Conservation (phyloP, 2,113 vertebrate species). For the Protobothrops flavoviridis region DNA sequence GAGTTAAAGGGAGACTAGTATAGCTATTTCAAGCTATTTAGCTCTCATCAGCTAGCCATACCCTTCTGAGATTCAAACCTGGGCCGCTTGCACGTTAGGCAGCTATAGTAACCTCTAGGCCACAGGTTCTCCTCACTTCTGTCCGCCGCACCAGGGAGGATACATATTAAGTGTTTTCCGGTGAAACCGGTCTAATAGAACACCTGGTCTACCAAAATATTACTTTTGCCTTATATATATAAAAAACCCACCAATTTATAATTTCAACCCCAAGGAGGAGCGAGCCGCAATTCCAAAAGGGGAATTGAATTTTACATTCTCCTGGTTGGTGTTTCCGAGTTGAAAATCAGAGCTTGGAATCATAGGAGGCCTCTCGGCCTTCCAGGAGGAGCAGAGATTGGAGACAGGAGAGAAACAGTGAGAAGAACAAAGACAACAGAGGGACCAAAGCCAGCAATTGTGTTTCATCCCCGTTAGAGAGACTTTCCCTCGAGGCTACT, state of each 20-base stretch:
- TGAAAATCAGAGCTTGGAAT: slow-evolving; percentile 37
- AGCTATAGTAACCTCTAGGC: too few species aligned
- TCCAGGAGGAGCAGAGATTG: background rate
- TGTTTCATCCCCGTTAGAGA: slow-evolving; percentile 26
- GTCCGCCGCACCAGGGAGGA: too few species aligned
- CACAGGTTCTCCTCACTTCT: too few species aligned
- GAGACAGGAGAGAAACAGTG: background rate
- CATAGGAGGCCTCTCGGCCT: slow-evolving; percentile 18
- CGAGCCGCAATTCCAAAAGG: background rate
- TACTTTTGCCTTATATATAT: too few species aligned
- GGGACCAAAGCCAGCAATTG: slow-evolving; percentile 31
- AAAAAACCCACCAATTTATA: background rate
- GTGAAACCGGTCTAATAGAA: too few species aligned
- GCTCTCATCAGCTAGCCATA: too few species aligned
- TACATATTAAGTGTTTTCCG: too few species aligned
- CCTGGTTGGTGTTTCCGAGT: background rate
- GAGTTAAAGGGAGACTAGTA: too few species aligned
- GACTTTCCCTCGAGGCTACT: slow-evolving; percentile 35
- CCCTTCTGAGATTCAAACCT: too few species aligned
- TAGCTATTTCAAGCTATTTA: too few species aligned
- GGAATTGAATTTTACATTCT: slow-evolving; percentile 10
- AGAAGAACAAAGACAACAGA: background rate
- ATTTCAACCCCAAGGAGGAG: background rate
- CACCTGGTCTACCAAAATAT: too few species aligned
- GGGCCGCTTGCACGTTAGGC: too few species aligned